A percentile compares a stretch with the other conserved stretches of the same genome.
Evolutionary conservation across 2,797 vertebrate genomes (phyloP).

Genomic region (Anisognathus igniventris): DNA sequence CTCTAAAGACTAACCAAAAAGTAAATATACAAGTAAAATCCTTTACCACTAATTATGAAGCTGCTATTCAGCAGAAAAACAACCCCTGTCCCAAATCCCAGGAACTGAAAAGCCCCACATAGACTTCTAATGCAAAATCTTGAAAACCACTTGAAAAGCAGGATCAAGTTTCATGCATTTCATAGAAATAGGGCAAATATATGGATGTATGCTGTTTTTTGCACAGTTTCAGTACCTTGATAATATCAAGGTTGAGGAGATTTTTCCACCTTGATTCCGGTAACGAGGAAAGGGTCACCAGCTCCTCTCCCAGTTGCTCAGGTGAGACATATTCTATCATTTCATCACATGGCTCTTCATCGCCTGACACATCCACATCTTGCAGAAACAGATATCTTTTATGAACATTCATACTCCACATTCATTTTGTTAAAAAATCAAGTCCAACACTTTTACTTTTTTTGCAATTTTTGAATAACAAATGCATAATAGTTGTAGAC

Average conservation of each 20-base stretch:
- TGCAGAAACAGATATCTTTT: neutral
- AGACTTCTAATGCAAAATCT: neutral
- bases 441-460: accelerated
- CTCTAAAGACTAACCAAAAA: neutral
- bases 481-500: neutral
- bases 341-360: constrained; percentile 73
- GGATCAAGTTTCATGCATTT: neutral
- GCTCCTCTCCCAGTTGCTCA: constrained; percentile 83
- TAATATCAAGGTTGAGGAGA: constrained; percentile 87
- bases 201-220: neutral
- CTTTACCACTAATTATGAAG: neutral
- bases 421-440: neutral
- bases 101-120: neutral
- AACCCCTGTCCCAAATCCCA: neutral
- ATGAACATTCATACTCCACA: neutral
- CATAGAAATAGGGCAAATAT: neutral
- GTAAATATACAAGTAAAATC: neutral
- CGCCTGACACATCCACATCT: constrained; percentile 70
- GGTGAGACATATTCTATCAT: constrained; percentile 84
- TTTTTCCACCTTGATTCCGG: constrained; percentile 94
- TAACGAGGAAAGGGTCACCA: constrained; percentile 88
- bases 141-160: neutral
- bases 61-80: neutral
- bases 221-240: constrained; percentile 81
- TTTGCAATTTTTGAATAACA: neutral